Evolutionary conservation across 2,113 vertebrate genomes (phyloP).

Genomic region (Cranoglanis bouderius): DNA sequence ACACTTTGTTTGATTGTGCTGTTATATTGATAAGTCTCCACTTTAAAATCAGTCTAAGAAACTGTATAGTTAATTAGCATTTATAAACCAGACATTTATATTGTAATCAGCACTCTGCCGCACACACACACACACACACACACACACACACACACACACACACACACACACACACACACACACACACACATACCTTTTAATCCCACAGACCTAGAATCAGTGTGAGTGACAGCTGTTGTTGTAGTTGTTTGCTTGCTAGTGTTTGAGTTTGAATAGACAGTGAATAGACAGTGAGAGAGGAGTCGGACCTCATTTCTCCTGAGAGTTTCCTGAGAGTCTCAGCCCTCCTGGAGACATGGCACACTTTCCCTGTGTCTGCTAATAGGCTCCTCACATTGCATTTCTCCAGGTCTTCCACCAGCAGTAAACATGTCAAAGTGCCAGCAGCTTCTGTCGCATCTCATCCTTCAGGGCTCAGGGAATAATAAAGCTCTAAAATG

Average conservation of each 20-base stretch:
- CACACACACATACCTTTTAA: background rate
- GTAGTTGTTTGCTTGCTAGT: slow-evolving; percentile 35
- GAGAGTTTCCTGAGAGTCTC: background rate
- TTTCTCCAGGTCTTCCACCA: slow-evolving; percentile 11
- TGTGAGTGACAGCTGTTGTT: slow-evolving; percentile 2
- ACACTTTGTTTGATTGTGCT: background rate
- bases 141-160: too few relatives aligned
- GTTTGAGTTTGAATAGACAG: slow-evolving; percentile 3
- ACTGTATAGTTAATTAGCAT: background rate
- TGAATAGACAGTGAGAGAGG: slow-evolving; percentile 1
- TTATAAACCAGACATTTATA: background rate
- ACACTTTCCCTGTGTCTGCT: slow-evolving; percentile 14
- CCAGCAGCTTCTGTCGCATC: background rate
- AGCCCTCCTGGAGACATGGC: slow-evolving; percentile 27
- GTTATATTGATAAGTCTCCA: background rate
- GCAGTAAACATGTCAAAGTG: slow-evolving; percentile 36
- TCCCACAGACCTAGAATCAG: background rate
- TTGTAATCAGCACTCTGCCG: background rate
- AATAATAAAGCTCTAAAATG: slow-evolving; percentile 5
- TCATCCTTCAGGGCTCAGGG: background rate
- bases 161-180: too few relatives aligned
- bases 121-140: background rate
- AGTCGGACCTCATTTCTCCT: background rate
- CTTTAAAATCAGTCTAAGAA: background rate
- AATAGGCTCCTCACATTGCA: slow-evolving; percentile 37